These are phyloP conservation scores for Etheostoma spectabile DNA, from an alignment of 2,113 vertebrate genomes.

Conservation along the genomic window DNA sequence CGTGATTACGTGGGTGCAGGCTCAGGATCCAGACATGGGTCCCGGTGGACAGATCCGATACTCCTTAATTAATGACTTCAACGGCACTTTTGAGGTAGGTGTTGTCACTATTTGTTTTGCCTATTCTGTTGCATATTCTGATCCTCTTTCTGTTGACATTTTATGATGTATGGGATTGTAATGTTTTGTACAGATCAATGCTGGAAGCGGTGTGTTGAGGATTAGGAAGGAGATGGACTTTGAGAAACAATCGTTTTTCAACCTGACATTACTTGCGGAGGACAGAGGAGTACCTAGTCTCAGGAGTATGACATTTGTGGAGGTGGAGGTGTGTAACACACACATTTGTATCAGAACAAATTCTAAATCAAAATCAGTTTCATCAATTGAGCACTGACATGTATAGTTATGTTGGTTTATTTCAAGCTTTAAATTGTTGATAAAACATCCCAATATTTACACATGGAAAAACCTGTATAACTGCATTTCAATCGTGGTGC, in stretches of 20 bases:
- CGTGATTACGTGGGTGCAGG: conserved; percentile 94
- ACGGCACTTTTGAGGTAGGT: conserved; percentile 93
- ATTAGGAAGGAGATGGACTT: conserved; percentile 92
- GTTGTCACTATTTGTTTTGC: conserved; percentile 57
- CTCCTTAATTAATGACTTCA: conserved; percentile 91
- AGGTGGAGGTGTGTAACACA: conserved; percentile 86
- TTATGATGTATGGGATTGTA: conserved; percentile 33
- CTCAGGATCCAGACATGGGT: conserved; percentile 93
- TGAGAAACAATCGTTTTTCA: conserved; percentile 95
- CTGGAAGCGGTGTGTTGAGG: conserved; percentile 89
- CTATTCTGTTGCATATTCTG: not conserved
- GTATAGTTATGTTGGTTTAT: conserved; percentile 5
- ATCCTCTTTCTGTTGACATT: conserved; percentile 19
- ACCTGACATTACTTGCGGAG: conserved; percentile 91
- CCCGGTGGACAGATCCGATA: conserved; percentile 92
- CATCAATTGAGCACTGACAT: conserved; percentile 3
- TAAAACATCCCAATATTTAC: not conserved
- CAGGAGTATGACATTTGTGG: conserved; percentile 91
- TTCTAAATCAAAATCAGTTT: conserved; percentile 23
- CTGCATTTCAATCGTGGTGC: conserved; percentile 1
- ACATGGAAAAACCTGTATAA: not conserved
- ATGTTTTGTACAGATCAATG: conserved; percentile 82
- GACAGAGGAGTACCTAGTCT: conserved; percentile 91
- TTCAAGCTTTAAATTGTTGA: conserved; percentile 11
- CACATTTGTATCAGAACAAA: not conserved